A percentile compares a stretch with the other conserved stretches of the same genome.
Conservation (phyloP, 2,113 vertebrate species). For the Eulemur rufifrons region DNA sequence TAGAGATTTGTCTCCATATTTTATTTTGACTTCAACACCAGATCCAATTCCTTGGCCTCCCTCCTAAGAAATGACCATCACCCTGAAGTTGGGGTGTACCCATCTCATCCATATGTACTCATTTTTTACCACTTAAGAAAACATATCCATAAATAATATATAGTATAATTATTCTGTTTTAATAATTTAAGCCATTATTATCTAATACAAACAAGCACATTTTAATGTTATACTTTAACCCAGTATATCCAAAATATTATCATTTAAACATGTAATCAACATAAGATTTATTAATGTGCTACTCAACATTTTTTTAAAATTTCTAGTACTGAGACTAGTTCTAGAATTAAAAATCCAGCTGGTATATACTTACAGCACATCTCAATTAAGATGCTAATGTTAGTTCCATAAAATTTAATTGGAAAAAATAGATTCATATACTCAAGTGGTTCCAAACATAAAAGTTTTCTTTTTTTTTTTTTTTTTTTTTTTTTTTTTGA, state of each 20-base stretch:
- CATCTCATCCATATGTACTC: background rate
- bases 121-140: conserved; percentile 21
- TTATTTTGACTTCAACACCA: background rate
- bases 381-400: background rate
- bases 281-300: background rate
- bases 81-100: background rate
- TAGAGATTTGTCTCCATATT: background rate
- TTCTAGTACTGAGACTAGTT: background rate
- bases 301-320: background rate
- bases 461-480: background rate
- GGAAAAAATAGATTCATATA: background rate
- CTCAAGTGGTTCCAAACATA: background rate
- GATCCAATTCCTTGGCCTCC: background rate
- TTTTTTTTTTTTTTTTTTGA: conserved; percentile 28
- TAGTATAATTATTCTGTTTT: background rate
- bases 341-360: background rate
- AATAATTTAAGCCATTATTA: background rate
- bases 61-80: background rate
- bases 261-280: background rate
- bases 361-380: background rate
- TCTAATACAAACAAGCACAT: background rate
- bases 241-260: background rate
- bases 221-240: conserved; percentile 3
- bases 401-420: conserved; percentile 8
- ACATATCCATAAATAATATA: background rate